Percentiles rank a stretch among this genome's conserved stretches.
phyloP scores from a whole-genome alignment of 2,888 invertebrate genomes.

The Hypercompe scribonia region DNA sequence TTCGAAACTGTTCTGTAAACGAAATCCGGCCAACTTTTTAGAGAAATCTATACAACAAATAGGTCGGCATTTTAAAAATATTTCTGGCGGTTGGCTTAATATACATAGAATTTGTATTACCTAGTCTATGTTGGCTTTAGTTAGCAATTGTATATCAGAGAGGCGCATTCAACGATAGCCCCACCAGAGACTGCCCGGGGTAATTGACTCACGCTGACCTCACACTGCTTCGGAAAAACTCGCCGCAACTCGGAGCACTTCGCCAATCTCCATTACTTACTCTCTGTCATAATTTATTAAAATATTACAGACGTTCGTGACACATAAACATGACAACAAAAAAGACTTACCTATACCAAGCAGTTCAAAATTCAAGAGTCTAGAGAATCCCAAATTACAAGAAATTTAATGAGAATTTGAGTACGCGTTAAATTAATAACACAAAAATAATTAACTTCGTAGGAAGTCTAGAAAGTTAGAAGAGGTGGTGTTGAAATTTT shows the following conservation, averaged over 20 bases:
- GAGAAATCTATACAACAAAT: neutral
- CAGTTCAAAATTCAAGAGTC: neutral
- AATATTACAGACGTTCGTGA: conserved; percentile 17
- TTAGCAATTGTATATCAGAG: conserved; percentile 12
- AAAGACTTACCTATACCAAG: conserved; percentile 2
- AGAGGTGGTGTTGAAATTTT: neutral
- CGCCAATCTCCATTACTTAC: conserved; percentile 52
- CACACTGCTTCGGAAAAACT: conserved; percentile 80
- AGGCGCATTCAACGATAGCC: conserved; percentile 49
- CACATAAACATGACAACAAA: conserved; percentile 5
- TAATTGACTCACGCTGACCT: conserved; percentile 90
- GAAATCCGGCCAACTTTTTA: neutral
- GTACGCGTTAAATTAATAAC: neutral
- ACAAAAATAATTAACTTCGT: neutral
- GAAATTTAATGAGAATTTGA: neutral
- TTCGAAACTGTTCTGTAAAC: neutral
- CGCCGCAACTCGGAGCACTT: conserved; percentile 68
- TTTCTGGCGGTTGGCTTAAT: neutral
- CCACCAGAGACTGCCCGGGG: conserved; percentile 78
- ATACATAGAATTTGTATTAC: conserved; percentile 14
- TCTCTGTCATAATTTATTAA: conserved; percentile 40
- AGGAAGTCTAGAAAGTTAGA: no score
- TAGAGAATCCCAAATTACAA: neutral
- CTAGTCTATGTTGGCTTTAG: conserved; percentile 16
- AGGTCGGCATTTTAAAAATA: neutral